Evolutionary conservation across 1,140 invertebrate genomes (phyloP).

Genomic region (Drosophila melanica): DNA sequence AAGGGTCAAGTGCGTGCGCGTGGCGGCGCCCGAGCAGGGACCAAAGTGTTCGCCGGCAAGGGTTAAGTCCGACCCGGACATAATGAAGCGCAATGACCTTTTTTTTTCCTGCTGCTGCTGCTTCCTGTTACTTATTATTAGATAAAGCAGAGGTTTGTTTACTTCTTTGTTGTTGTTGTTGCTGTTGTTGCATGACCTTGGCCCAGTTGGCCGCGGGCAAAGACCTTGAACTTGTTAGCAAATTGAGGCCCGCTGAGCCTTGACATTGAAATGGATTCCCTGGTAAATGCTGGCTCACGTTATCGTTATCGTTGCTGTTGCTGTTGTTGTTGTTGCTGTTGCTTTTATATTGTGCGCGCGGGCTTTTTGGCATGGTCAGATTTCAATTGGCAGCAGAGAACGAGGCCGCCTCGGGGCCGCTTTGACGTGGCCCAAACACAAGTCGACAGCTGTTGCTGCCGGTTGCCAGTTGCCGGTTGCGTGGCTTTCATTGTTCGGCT

Average conservation of each 20-base stretch:
- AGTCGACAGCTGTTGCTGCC: slow-evolving; percentile 26
- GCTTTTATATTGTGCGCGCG: neutral
- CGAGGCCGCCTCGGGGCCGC: slow-evolving; percentile 24
- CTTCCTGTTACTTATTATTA: slow-evolving; percentile 41
- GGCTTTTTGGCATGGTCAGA: slow-evolving; percentile 39
- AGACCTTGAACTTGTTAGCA: slow-evolving; percentile 42
- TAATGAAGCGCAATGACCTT: slow-evolving; percentile 73
- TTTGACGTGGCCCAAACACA: slow-evolving; percentile 37
- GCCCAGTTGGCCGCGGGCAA: slow-evolving; percentile 42
- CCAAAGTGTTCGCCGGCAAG: slow-evolving; percentile 29
- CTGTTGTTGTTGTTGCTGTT: slow-evolving; percentile 16
- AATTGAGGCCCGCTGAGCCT: slow-evolving; percentile 7
- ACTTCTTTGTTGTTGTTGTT: slow-evolving; percentile 20
- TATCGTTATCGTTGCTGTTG: slow-evolving; percentile 16
- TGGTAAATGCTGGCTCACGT: slow-evolving; percentile 18
- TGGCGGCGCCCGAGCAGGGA: slow-evolving; percentile 29
- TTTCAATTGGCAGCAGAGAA: slow-evolving; percentile 38
- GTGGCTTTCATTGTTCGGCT: slow-evolving; percentile 72
- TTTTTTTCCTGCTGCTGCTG: slow-evolving; percentile 32
- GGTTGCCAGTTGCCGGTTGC: slow-evolving; percentile 25
- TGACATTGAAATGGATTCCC: slow-evolving; percentile 46
- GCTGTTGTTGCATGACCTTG: slow-evolving; percentile 56
- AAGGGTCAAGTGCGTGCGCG: slow-evolving; percentile 77
- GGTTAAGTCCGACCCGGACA: slow-evolving; percentile 53
- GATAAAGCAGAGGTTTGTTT: slow-evolving; percentile 17